Evolutionary conservation across 2,113 vertebrate species (phyloP), one percentile per base, ranked within the genome.

Genomic region (Gallinago paraguaiae): DNA sequence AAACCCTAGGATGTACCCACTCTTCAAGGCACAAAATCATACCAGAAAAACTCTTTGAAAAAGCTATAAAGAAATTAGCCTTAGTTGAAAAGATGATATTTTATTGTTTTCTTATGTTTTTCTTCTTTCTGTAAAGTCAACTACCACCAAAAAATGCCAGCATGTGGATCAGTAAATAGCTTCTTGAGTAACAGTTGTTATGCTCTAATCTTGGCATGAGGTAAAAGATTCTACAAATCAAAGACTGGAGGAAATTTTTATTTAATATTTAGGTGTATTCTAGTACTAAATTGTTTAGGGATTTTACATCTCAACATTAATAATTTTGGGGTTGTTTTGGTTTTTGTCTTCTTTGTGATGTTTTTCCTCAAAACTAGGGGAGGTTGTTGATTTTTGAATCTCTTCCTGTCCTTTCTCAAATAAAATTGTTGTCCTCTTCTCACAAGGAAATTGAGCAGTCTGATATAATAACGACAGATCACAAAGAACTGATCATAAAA

Each of bases 121-220:
- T 56, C 30, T 79, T 88, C 82, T 71, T 80, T 41, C 45, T 70
- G 53, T 93, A 69, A 94, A 94, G 72, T 81, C 67, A 93, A 60
- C 41, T 20, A 82, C 48, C 51, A 77, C 64, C 72, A 82, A 82
- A 79, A 90, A 96, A 96, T 93, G 80, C 82, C 80, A 79, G 61
- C 80, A 95, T 84, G 51, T 92, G 61, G 84, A 95, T 96, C 86
- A 97, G 88, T 92, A 92, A 93, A 89, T 37, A 90, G 27, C 64
- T 93, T 93, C 78, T 70, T 70, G 53, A 85, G 41, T 84, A 96
- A 96, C 28, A 46, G 82, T 59, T 79, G 46, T 87, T 77, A 41
- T 74, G 20, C 51, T 93, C 39, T 69, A 93, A 67, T 90, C 46
- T 74, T 92, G 37, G 41, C 70, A 88, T 83, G 50, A 86, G 63